Conservation (phyloP, 2,888 invertebrate species). For the Coelogynopora nodosa region DNA sequence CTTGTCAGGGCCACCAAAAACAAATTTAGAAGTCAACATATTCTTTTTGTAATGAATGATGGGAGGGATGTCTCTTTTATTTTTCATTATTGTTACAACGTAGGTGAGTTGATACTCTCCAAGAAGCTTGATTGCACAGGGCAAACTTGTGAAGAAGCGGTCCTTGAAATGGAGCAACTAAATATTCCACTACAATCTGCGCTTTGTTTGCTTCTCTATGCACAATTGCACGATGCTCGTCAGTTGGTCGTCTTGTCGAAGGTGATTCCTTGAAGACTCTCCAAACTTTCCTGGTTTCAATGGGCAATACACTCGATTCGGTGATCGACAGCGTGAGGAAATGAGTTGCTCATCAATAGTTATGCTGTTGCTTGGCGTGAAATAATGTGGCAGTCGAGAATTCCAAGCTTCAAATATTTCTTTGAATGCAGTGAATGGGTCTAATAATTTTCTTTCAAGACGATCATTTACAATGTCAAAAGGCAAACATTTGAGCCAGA, state of each 20-base stretch:
- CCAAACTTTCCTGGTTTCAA: conserved; percentile 4
- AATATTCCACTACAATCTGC: conserved; percentile 9
- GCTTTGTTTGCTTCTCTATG: conserved; percentile 22
- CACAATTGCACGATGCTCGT: not conserved
- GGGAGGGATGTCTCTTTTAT: conserved; percentile 27
- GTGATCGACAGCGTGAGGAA: conserved; percentile 24
- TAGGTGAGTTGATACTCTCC: conserved; percentile 19
- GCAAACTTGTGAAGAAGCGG: not conserved
- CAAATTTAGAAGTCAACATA: not conserved
- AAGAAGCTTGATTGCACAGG: not conserved
- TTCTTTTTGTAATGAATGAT: not conserved
- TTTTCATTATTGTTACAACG: not conserved
- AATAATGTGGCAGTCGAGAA: not conserved
- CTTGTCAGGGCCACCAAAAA: conserved; percentile 26
- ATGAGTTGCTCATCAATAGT: not conserved
- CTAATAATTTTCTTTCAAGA: not conserved
- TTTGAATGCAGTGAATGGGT: not conserved
- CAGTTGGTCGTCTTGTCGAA: conserved; percentile 3
- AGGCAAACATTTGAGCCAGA: not conserved
- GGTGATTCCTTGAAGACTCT: not conserved
- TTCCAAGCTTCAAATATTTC: not conserved
- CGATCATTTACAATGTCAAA: not conserved
- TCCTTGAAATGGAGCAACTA: not conserved
- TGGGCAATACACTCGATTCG: conserved; percentile 4
- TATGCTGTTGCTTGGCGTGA: not conserved